These are phyloP conservation scores for Aplysia californica DNA, from an alignment of 1,140 invertebrate genomes.

Conservation along the genomic window DNA sequence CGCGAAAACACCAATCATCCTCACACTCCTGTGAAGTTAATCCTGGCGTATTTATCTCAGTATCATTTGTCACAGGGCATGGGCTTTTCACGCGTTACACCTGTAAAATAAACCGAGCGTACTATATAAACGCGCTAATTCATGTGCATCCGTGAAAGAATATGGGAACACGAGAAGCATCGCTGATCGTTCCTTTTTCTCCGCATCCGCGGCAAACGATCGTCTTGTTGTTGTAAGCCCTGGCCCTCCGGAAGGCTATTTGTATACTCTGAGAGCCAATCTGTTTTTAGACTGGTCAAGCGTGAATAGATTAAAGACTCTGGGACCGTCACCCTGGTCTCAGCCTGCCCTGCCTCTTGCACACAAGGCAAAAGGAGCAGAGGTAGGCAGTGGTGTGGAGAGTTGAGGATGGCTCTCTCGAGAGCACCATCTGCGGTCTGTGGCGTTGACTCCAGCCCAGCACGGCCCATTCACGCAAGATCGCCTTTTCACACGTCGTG, in stretches of 20 bases:
- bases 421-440: not conserved
- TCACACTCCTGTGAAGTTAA: no score
- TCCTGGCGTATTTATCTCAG: no score
- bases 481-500: slow-evolving; percentile 2
- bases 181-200: not conserved
- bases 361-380: no score
- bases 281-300: not conserved
- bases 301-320: not conserved
- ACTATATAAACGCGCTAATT: not conserved
- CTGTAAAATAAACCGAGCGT: no score
- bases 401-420: not conserved
- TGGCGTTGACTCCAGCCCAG: not conserved
- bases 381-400: not conserved
- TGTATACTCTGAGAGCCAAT: not conserved
- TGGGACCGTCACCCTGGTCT: no score
- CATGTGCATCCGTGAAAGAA: not conserved
- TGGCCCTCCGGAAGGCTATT: not conserved
- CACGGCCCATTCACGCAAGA: not conserved
- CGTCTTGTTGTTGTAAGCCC: not conserved
- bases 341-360: no score
- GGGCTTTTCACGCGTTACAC: no score
- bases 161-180: not conserved
- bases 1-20: no score
- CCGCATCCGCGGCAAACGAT: not conserved
- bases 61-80: no score